phyloP scores from a whole-genome alignment of 2,113 vertebrate genomes.

The Corythoichthys intestinalis region DNA sequence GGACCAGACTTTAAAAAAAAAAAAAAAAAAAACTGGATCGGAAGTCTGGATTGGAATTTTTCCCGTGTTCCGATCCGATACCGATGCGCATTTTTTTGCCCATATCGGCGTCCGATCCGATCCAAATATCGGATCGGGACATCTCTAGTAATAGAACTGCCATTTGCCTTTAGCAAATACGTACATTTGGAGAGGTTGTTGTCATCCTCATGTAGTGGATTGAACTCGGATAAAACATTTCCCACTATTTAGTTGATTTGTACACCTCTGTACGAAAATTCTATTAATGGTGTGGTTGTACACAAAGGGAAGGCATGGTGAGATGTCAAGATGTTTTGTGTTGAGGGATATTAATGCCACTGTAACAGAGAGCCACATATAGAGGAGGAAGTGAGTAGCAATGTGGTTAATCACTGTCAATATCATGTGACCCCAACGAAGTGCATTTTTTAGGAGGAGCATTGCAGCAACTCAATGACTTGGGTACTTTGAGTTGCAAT shows the following conservation, averaged over 20 bases:
- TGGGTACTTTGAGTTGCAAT: conserved; percentile 2
- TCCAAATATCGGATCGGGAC: too few relatives aligned
- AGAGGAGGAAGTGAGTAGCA: conserved; percentile 48
- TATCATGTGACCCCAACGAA: conserved; percentile 56
- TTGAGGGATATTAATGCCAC: conserved; percentile 15
- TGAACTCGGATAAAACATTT: conserved; percentile 10
- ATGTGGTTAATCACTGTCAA: conserved; percentile 41
- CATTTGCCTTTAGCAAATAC: background rate
- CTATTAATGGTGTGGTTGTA: conserved; percentile 15
- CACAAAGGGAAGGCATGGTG: conserved; percentile 31
- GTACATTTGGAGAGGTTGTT: background rate
- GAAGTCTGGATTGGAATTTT: too few relatives aligned
- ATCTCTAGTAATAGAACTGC: background rate
- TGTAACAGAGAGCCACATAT: conserved; percentile 15
- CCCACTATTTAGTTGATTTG: conserved; percentile 4
- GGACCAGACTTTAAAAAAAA: too few relatives aligned
- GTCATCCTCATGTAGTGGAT: background rate
- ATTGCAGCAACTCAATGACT: background rate
- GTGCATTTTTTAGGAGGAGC: conserved; percentile 30
- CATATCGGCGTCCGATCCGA: too few relatives aligned
- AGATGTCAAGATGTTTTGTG: conserved; percentile 20
- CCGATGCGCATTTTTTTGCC: too few relatives aligned
- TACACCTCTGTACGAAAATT: background rate
- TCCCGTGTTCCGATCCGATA: too few relatives aligned
- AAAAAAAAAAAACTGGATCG: too few relatives aligned